Evolutionary conservation across 2,113 vertebrate genomes (phyloP).

Genomic region (Garra rufa): DNA sequence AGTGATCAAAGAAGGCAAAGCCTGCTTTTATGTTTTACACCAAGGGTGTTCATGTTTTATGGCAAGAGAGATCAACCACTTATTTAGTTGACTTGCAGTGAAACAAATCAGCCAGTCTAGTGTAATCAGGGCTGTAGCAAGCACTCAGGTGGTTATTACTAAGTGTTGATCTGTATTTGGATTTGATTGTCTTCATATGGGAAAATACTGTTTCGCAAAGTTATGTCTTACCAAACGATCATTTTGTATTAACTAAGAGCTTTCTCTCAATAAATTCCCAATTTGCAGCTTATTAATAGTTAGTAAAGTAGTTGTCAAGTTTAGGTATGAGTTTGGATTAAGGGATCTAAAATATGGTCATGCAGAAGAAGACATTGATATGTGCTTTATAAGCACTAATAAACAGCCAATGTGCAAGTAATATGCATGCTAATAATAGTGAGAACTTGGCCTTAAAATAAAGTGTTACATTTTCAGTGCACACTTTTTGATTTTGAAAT

Average conservation of each 20-base stretch:
- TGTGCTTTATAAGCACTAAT: neutral
- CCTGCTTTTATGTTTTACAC: conserved; percentile 37
- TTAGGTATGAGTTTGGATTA: no score
- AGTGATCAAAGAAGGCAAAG: neutral
- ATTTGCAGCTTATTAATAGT: no score
- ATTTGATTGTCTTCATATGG: neutral
- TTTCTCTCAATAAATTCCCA: no score
- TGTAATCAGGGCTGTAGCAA: neutral
- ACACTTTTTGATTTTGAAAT: neutral
- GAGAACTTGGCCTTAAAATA: neutral
- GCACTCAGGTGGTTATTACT: neutral
- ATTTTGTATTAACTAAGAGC: no score
- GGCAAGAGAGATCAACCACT: neutral
- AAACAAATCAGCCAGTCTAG: neutral
- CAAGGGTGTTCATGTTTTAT: conserved; percentile 1
- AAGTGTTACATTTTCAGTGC: neutral
- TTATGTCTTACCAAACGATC: neutral
- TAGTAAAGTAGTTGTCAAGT: no score
- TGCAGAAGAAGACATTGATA: no score
- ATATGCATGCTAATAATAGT: neutral
- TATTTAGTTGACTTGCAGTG: neutral
- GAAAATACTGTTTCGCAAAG: neutral
- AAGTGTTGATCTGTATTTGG: neutral
- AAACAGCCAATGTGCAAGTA: neutral
- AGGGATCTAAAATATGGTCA: neutral